These are phyloP conservation scores for Nasonia oneida DNA, from an alignment of 2,888 invertebrate species.

Conservation along the genomic window DNA sequence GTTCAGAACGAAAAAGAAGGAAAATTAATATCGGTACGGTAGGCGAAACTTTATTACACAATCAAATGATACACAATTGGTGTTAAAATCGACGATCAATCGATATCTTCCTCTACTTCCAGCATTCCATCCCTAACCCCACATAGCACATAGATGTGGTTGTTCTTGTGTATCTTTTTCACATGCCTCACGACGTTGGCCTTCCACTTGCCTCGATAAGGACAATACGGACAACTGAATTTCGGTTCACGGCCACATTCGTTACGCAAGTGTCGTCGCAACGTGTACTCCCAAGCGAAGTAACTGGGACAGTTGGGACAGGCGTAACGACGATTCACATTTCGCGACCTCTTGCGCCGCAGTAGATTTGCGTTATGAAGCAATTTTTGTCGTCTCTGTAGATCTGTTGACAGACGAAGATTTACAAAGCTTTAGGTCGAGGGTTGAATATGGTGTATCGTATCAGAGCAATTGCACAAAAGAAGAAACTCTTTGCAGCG, in stretches of 20 bases:
- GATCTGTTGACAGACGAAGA: constrained; percentile 22
- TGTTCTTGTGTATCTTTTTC: constrained; percentile 66
- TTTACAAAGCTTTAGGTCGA: not conserved
- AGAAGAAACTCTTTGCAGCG: not conserved
- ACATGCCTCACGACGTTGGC: constrained; percentile 75
- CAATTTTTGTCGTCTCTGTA: not conserved
- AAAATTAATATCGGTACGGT: not conserved
- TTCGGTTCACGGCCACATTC: constrained; percentile 80
- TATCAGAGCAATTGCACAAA: not conserved
- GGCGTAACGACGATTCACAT: constrained; percentile 61
- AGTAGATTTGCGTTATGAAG: not conserved
- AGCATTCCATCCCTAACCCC: not conserved
- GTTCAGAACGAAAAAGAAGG: not conserved
- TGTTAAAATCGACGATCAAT: not conserved
- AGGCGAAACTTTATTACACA: not conserved
- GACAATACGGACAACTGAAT: constrained; percentile 80
- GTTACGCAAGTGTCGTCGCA: constrained; percentile 82
- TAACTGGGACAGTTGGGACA: constrained; percentile 64
- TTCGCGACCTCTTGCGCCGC: constrained; percentile 42
- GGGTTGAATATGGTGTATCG: not conserved
- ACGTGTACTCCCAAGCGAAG: constrained; percentile 75
- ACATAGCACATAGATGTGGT: constrained; percentile 67
- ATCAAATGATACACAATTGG: not conserved
- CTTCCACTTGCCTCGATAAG: constrained; percentile 78
- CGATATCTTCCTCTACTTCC: not conserved